These are phyloP conservation scores for Paramisgurnus dabryanus DNA, from an alignment of 2,113 vertebrate species.

Conservation along the genomic window DNA sequence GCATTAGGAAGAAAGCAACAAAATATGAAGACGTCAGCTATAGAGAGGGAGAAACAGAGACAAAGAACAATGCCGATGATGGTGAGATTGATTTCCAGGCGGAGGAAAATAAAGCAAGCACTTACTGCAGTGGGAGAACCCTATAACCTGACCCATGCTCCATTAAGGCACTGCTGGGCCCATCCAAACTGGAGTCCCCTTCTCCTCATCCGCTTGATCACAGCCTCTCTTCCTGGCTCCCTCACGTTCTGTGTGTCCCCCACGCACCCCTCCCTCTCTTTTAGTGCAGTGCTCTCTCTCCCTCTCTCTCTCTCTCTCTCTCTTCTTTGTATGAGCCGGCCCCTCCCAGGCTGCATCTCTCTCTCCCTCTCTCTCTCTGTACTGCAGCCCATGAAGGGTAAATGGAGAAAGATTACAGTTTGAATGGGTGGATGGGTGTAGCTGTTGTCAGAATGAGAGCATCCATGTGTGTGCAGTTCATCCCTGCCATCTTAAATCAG, in stretches of 20 bases:
- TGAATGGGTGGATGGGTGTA: constrained; percentile 21
- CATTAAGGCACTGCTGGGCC: constrained; percentile 78
- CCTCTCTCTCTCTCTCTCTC: constrained; percentile 55
- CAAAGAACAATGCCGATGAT: constrained; percentile 26
- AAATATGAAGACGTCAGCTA: constrained; percentile 19
- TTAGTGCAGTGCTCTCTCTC: constrained; percentile 38
- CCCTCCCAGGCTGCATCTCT: constrained; percentile 36
- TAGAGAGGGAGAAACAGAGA: constrained; percentile 21
- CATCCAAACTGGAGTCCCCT: constrained; percentile 71
- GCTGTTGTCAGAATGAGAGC: constrained; percentile 21
- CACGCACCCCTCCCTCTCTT: constrained; percentile 30
- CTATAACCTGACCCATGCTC: constrained; percentile 85
- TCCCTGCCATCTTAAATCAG: constrained; percentile 13
- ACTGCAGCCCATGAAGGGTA: constrained; percentile 13
- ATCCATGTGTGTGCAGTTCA: not conserved
- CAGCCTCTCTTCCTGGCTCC: constrained; percentile 54
- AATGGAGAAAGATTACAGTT: constrained; percentile 54
- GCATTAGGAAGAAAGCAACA: constrained; percentile 14
- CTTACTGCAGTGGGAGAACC: constrained; percentile 84
- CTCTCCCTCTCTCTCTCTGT: constrained; percentile 34
- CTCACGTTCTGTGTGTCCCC: constrained; percentile 41
- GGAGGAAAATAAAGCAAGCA: constrained; percentile 56
- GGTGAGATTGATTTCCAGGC: not conserved
- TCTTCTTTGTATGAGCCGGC: constrained; percentile 56
- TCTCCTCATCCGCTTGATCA: constrained; percentile 51